Percentiles rank a stretch among this genome's conserved stretches.
Conservation (phyloP, 2,888 invertebrate genomes). For the Phaonia tiefii region DNA sequence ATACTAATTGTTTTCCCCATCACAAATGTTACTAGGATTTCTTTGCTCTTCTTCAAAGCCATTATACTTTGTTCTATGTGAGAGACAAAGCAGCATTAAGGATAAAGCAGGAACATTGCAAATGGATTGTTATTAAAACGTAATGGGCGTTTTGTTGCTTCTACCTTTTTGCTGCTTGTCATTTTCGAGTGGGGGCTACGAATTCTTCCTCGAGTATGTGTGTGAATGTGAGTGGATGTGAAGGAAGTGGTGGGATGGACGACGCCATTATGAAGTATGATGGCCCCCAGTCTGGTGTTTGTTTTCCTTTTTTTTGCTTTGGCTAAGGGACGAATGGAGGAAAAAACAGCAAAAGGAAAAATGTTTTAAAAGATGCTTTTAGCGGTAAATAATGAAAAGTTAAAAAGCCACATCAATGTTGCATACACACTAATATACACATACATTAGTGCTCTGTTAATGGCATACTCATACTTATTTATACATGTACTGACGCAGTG, state of each 20-base stretch:
- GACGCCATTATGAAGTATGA: slow-evolving; percentile 57
- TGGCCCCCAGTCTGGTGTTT: slow-evolving; percentile 23
- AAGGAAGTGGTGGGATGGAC: slow-evolving; percentile 23
- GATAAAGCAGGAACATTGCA: slow-evolving; percentile 18
- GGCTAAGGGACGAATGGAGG: slow-evolving; percentile 45
- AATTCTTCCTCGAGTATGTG: background rate
- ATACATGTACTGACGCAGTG: background rate
- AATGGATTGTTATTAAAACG: slow-evolving; percentile 64
- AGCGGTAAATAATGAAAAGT: slow-evolving; percentile 81
- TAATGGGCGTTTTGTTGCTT: slow-evolving; percentile 59
- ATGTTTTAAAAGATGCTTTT: slow-evolving; percentile 80
- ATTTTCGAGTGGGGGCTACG: too few species aligned
- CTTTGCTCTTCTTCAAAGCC: slow-evolving; percentile 5
- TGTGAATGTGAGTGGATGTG: background rate
- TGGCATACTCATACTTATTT: slow-evolving; percentile 17
- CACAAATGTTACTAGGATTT: slow-evolving; percentile 31
- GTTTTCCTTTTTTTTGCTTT: slow-evolving; percentile 51
- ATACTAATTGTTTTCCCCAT: slow-evolving; percentile 10
- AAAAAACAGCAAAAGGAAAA: slow-evolving; percentile 38
- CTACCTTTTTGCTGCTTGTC: slow-evolving; percentile 54
- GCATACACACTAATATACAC: slow-evolving; percentile 32
- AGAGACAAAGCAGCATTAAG: slow-evolving; percentile 29
- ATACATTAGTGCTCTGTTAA: slow-evolving; percentile 35
- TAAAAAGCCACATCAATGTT: slow-evolving; percentile 81
- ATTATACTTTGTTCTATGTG: slow-evolving; percentile 12